Base-by-base conservation (phyloP, 2,888 invertebrate genomes). In the Ophion slaviceki region DNA sequence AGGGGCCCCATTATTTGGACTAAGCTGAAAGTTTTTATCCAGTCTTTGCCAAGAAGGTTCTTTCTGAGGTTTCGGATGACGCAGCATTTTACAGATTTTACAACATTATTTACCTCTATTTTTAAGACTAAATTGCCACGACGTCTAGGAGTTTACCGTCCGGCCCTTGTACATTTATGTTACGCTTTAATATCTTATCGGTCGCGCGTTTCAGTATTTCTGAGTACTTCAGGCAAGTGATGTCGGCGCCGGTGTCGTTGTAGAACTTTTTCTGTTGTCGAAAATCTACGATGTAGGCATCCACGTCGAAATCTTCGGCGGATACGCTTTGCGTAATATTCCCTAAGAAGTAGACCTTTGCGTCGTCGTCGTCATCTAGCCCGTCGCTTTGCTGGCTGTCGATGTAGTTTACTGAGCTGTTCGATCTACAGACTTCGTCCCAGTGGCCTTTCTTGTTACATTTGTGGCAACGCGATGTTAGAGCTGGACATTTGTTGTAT, bases 381-480 rank as follows among this genome's bases (percentile, higher is more conserved):
- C 40, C 64, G 20, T 67, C 53, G 17, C 59, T 78, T 32, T 67
- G 59, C 17, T 32, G 17, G 24, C 36, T 36, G 32, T 72, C 24
- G 8, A 64, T 28, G 62, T 28, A 45, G 24, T 72, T 70, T 8
- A 77, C 67, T 24, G 82, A 81, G 32, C 70, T 86, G 36, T 5
- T 36, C 14, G 84, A 85, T 57, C 83, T 74, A 59, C 88, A 88
- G 67, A 84, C 79, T 57, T 77, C 84, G 62, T 86, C 86, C 67
- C 79, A 88, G 75, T 88, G 87, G 17, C 87, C 88, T 71, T 80
- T 88, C 17, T 86, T 77, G 4, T 77, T 74, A 80, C 87, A 88
- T 36, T 80, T 84, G 8, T 80, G 81, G 64, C 86, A 88, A 61
- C 74, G 81, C 28, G 84, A 83, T 24, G 83, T 83, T 24, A 74